These are phyloP conservation scores for Heliconius erato DNA, from an alignment of 2,888 invertebrate species.

Conservation along the genomic window DNA sequence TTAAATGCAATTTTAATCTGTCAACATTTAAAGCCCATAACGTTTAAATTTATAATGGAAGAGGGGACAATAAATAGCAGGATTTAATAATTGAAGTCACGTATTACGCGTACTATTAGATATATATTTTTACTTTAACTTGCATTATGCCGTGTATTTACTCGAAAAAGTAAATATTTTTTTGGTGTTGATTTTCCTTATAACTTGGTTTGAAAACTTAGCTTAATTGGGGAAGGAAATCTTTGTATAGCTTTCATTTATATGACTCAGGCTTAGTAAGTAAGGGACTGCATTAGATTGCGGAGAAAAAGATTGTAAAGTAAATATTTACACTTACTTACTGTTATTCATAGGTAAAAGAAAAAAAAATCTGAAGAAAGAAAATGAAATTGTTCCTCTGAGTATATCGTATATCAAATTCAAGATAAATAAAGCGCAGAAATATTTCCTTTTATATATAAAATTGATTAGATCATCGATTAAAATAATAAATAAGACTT, in stretches of 20 bases:
- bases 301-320: neutral
- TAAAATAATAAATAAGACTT: neutral
- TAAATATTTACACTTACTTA: neutral
- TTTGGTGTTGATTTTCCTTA: neutral
- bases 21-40: constrained; percentile 14
- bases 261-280: too few relatives aligned
- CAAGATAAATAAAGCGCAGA: neutral
- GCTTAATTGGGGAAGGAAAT: neutral
- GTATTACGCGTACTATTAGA: neutral
- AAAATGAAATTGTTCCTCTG: neutral
- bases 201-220: neutral
- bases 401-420: neutral
- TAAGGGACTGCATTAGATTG: neutral
- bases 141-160: neutral
- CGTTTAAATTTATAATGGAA: constrained; percentile 29
- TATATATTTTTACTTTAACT: neutral
- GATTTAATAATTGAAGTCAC: constrained; percentile 34
- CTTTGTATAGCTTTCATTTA: too few relatives aligned
- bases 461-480: constrained; percentile 13
- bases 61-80: constrained; percentile 36
- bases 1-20: neutral
- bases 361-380: neutral
- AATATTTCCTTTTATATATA: constrained; percentile 15
- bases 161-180: neutral
- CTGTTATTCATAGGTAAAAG: neutral